phyloP scores from a whole-genome alignment of 2,888 invertebrate genomes.

The Drosophila nr. fundita region DNA sequence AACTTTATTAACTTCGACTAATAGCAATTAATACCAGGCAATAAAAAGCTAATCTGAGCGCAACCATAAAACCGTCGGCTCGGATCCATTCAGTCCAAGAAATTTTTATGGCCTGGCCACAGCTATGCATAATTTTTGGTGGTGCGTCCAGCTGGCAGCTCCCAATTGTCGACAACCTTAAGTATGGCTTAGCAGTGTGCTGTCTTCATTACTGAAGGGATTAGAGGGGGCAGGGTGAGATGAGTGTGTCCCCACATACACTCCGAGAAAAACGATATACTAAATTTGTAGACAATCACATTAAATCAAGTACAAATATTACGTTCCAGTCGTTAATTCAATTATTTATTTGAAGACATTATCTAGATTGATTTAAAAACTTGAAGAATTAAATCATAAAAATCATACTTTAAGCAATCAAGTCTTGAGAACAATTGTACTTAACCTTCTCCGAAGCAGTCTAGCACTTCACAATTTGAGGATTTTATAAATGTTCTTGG shows the following conservation, averaged over 20 bases:
- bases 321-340: not conserved
- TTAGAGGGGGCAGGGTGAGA: conserved; percentile 11
- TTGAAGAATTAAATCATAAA: not conserved
- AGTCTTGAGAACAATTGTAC: not conserved
- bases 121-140: conserved; percentile 63
- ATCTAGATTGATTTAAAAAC: not conserved
- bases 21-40: conserved; percentile 81
- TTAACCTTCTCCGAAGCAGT: not conserved
- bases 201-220: conserved; percentile 76
- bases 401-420: not conserved
- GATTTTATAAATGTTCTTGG: not conserved
- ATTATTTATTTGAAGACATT: not conserved
- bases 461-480: not conserved
- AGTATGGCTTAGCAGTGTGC: conserved; percentile 77
- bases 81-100: conserved; percentile 54
- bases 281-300: not conserved
- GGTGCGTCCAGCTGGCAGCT: conserved; percentile 27
- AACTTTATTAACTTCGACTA: conserved; percentile 81
- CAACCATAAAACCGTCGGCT: conserved; percentile 61
- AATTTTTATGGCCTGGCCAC: conserved; percentile 59
- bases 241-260: not conserved
- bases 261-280: not conserved
- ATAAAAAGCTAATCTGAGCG: conserved; percentile 80
- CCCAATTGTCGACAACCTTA: conserved; percentile 81
- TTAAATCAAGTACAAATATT: not conserved